Conservation (phyloP, 2,113 vertebrate species). For the Tragelaphus strepsiceros region DNA sequence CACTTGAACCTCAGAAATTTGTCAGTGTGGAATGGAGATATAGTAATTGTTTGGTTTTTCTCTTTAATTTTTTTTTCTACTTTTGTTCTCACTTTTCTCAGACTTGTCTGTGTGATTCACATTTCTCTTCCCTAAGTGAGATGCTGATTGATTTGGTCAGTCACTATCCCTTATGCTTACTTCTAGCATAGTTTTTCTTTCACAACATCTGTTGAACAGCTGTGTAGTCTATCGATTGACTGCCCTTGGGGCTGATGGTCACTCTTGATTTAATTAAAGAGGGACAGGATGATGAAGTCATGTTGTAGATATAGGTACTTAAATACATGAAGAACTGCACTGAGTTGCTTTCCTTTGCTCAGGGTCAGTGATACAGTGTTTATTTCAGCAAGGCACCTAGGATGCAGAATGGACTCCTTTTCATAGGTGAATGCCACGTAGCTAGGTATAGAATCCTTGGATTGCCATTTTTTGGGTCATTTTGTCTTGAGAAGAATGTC, state of each 20-base stretch:
- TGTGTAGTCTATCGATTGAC: not conserved
- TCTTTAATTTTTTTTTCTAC: not conserved
- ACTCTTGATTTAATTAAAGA: not conserved
- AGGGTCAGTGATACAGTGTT: not conserved
- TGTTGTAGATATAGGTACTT: not conserved
- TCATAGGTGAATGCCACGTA: not conserved
- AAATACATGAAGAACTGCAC: not conserved
- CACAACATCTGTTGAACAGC: not conserved
- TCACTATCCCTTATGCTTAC: not conserved
- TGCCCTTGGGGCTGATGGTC: not conserved
- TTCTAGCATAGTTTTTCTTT: not conserved
- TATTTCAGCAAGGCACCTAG: not conserved
- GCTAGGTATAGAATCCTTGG: not conserved
- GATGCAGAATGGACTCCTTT: not conserved
- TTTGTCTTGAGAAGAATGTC: not conserved
- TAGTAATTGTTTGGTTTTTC: not conserved
- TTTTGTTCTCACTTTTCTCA: not conserved
- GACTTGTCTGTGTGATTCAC: not conserved
- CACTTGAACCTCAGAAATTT: not conserved
- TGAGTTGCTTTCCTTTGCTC: not conserved
- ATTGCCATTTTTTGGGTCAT: not conserved
- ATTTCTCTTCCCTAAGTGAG: not conserved
- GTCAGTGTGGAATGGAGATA: not conserved
- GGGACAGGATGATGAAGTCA: not conserved
- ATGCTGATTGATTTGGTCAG: not conserved